These are phyloP conservation scores for Himalopsyche phryganea DNA, from an alignment of 1,140 invertebrate genomes.

Conservation along the genomic window DNA sequence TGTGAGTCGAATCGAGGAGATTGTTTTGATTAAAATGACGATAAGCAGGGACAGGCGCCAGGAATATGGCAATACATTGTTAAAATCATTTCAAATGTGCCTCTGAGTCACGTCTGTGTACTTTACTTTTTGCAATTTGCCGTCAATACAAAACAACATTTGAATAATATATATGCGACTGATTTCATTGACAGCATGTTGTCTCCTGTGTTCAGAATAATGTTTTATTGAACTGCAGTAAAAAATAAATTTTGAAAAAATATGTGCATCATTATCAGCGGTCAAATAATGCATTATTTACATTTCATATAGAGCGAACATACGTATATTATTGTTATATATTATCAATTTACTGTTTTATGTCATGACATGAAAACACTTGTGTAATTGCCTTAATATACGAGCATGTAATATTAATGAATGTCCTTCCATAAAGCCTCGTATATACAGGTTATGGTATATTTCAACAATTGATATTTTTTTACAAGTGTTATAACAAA, in stretches of 20 bases:
- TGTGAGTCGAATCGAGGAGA: neutral
- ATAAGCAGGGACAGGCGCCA: neutral
- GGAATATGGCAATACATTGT: neutral
- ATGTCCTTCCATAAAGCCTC: too few species aligned
- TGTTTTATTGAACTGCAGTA: neutral
- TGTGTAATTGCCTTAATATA: too few species aligned
- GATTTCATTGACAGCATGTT: neutral
- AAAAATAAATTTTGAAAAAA: neutral
- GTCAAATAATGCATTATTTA: too few species aligned
- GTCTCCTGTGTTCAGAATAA: neutral
- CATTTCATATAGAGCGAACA: too few species aligned
- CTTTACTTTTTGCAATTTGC: neutral
- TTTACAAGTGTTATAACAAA: too few species aligned
- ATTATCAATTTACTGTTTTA: too few species aligned
- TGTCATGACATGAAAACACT: too few species aligned
- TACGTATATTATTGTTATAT: too few species aligned
- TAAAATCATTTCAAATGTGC: neutral
- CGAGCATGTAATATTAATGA: too few species aligned
- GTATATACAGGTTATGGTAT: too few species aligned
- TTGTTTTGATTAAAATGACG: neutral
- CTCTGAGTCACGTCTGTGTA: neutral
- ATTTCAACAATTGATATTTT: too few species aligned
- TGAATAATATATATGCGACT: neutral
- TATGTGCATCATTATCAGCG: neutral
- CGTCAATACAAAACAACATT: neutral